Percentiles rank a stretch among this genome's conserved stretches.
Conservation (phyloP, 2,797 vertebrate genomes). For the Gymnoscopelus braueri region DNA sequence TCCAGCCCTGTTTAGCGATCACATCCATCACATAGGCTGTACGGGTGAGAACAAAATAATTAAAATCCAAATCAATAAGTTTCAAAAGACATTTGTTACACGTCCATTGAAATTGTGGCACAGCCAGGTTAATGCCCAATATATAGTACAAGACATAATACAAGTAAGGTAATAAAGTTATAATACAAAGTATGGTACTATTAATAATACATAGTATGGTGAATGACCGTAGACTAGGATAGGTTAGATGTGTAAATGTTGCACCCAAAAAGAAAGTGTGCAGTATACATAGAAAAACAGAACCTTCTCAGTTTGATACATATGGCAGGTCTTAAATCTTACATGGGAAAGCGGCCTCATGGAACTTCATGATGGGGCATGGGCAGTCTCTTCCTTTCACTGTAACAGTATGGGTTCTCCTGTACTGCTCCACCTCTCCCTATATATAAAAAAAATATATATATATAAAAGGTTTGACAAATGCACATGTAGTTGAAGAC, state of each 20-base stretch:
- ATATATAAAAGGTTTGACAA: background rate
- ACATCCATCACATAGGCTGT: slow-evolving; percentile 97
- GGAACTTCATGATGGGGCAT: slow-evolving; percentile 91
- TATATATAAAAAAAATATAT: no score
- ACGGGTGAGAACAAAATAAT: background rate
- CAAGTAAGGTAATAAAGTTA: no score
- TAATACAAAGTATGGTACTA: no score
- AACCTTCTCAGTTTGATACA: no score
- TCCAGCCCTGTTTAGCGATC: slow-evolving; percentile 92
- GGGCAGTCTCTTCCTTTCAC: slow-evolving; percentile 92
- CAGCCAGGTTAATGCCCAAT: no score
- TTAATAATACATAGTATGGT: no score
- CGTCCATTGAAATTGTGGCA: no score
- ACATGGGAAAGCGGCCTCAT: slow-evolving; percentile 95
- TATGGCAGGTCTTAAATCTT: slow-evolving; percentile 48
- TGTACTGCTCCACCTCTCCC: slow-evolving; percentile 91
- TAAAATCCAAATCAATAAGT: background rate
- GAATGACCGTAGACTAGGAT: no score
- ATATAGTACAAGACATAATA: no score
- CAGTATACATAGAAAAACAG: no score
- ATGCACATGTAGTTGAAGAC: background rate
- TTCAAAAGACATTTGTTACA: rapidly evolving
- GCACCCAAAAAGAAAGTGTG: no score
- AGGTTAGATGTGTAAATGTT: no score
- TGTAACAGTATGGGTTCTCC: slow-evolving; percentile 90